Base-by-base conservation (phyloP, 2,113 vertebrate genomes). In the Alosa alosa region DNA sequence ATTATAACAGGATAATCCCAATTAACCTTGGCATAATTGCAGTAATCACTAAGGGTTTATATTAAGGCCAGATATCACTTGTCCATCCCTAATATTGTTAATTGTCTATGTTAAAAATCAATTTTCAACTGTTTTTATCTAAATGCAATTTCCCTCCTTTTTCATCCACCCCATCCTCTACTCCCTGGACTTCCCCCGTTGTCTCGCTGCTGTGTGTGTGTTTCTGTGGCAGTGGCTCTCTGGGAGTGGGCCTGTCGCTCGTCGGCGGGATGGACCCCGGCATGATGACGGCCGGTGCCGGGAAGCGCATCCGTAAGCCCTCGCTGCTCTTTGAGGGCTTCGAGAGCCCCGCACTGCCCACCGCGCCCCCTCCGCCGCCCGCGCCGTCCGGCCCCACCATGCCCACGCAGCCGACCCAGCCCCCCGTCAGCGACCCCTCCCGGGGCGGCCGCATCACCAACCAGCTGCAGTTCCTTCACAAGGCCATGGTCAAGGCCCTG, bases 221-320 rank as follows among this genome's bases (percentile, higher is more conserved):
- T 83, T 4, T 10, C 72, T 15, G 11, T 13, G 20, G 10, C 31
- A 72, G 41, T 84, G 93, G 93, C 91, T 93, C 93, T 87, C 85
- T 94, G 87, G 87, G 88, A 49, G 86, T 93, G 41, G 92, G 94
- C 86, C 89, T 93, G 91, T 88, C 91, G 1, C 72, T 90, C 31
- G 86, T 88, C 41, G 83, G 87, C 45, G 84, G 88, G 83, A 94
- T 95, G 94, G 94, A 94, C 52, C 92, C 92, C 25, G 89, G 88
- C 17, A 85, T 90, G 89, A 78, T 39, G 72, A n/a, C 22, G 4
- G 92, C 95, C 2, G 92, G 95, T 0, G 95, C 97, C 0, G 96
- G 97, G 84, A 98, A 98, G 86, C 96, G 97, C 17, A 98, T 98
- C 90, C 96, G 97, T 47, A 99, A 99, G 88, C 97, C 97, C 0